These are phyloP conservation scores for Chironomus riparius DNA, from an alignment of 2,888 invertebrate species.

Conservation along the genomic window DNA sequence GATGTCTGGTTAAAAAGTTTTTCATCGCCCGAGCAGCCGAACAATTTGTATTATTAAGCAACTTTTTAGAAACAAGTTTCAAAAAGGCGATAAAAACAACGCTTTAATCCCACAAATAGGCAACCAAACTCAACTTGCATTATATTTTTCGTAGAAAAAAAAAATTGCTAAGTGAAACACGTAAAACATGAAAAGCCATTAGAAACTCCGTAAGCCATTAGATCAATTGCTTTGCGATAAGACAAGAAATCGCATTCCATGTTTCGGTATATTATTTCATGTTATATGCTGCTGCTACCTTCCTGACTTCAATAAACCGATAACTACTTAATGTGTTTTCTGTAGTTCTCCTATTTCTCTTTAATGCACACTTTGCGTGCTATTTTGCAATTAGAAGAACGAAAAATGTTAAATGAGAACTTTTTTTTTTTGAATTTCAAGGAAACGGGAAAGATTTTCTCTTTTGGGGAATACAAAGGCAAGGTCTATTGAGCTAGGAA, in stretches of 20 bases:
- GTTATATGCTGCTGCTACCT: not conserved
- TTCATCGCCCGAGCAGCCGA: no score
- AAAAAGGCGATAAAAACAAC: no score
- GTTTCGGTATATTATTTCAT: not conserved
- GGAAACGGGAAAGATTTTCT: no score
- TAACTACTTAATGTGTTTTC: not conserved
- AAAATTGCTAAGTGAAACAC: not conserved
- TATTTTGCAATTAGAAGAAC: not conserved
- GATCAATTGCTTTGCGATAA: constrained; percentile 4
- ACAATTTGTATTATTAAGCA: no score
- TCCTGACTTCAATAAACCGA: not conserved
- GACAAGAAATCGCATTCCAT: not conserved
- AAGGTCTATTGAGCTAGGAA: no score
- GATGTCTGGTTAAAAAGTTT: no score
- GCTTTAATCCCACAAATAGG: no score
- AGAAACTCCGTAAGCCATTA: constrained; percentile 9
- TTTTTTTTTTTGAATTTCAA: no score
- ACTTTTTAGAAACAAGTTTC: no score
- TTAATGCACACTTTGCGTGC: not conserved
- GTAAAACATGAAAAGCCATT: constrained; percentile 12
- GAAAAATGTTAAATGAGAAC: not conserved
- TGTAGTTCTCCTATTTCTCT: not conserved
- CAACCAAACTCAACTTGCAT: no score
- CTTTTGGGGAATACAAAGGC: no score
- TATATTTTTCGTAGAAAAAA: not conserved